Percentiles rank a stretch among this genome's conserved stretches.
These are phyloP conservation scores for Sphenodon punctatus DNA, from an alignment of 2,797 vertebrate genomes.

Conservation along the genomic window DNA sequence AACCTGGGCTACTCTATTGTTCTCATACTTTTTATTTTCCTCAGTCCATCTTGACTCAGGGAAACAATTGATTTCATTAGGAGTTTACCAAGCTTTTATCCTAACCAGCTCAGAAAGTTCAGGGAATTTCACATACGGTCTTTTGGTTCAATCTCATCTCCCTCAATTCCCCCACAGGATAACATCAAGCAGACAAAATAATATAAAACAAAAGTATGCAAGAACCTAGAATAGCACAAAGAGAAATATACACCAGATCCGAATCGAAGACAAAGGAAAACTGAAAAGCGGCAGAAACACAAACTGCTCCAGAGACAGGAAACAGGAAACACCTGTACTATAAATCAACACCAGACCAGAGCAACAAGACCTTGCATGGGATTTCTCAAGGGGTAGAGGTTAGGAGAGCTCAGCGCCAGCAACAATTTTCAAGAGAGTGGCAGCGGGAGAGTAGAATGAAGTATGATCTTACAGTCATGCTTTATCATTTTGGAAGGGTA, in stretches of 20 bases:
- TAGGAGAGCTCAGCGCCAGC: neutral
- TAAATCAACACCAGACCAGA: rapidly evolving
- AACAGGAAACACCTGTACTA: neutral
- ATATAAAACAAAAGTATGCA: rapidly evolving
- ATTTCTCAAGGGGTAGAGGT: neutral
- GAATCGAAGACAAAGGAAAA: neutral
- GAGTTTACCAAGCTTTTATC: neutral
- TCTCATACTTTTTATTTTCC: neutral
- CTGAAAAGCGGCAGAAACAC: neutral
- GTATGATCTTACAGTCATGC: neutral
- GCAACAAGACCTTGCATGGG: neutral
- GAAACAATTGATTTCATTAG: neutral
- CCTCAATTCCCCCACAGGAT: neutral
- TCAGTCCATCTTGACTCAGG: neutral
- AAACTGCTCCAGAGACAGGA: neutral
- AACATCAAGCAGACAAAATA: neutral
- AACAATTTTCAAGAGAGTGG: neutral
- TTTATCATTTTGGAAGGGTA: neutral
- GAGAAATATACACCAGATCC: neutral
- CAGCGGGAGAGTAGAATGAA: neutral
- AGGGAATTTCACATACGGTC: neutral
- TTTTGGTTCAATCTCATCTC: neutral
- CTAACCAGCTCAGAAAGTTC: rapidly evolving
- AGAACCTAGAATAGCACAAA: neutral
- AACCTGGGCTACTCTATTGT: too few species aligned